These are phyloP conservation scores for Anastrepha obliqua DNA, from an alignment of 1,140 invertebrate genomes.

Conservation along the genomic window DNA sequence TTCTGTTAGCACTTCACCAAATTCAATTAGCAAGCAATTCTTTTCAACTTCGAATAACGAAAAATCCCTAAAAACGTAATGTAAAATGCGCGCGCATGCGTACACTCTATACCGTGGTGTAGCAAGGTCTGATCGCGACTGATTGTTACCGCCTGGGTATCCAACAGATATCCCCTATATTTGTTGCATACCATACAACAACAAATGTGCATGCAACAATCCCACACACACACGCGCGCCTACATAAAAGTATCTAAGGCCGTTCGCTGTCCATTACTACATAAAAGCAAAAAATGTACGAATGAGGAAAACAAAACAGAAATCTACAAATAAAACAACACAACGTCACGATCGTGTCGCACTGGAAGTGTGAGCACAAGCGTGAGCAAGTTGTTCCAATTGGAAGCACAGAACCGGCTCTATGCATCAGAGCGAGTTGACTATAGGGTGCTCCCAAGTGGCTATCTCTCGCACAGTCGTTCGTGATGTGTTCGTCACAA, in stretches of 20 bases:
- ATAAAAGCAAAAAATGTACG: neutral
- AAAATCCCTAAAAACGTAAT: constrained; percentile 17
- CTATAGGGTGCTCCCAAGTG: neutral
- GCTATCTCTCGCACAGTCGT: neutral
- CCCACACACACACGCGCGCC: neutral
- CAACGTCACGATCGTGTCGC: constrained; percentile 60
- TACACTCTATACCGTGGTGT: constrained; percentile 60
- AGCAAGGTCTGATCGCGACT: constrained; percentile 58
- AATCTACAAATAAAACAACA: constrained; percentile 60
- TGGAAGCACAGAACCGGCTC: constrained; percentile 61
- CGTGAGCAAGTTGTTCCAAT: constrained; percentile 64
- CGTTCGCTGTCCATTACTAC: constrained; percentile 14
- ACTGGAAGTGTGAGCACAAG: constrained; percentile 26
- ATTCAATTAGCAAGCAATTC: neutral
- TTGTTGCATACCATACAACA: neutral
- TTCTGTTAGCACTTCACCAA: neutral
- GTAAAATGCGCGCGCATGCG: constrained; percentile 61
- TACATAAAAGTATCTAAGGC: neutral
- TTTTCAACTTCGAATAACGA: constrained; percentile 24
- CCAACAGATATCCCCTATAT: constrained; percentile 55
- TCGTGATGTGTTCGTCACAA: constrained; percentile 7
- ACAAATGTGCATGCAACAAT: constrained; percentile 41
- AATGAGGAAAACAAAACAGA: constrained; percentile 46
- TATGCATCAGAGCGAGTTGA: neutral
- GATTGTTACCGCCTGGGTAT: constrained; percentile 17